Percentiles rank a stretch among this genome's conserved stretches.
phyloP scores from a whole-genome alignment of 2,113 vertebrate species.

The Channa maculata region DNA sequence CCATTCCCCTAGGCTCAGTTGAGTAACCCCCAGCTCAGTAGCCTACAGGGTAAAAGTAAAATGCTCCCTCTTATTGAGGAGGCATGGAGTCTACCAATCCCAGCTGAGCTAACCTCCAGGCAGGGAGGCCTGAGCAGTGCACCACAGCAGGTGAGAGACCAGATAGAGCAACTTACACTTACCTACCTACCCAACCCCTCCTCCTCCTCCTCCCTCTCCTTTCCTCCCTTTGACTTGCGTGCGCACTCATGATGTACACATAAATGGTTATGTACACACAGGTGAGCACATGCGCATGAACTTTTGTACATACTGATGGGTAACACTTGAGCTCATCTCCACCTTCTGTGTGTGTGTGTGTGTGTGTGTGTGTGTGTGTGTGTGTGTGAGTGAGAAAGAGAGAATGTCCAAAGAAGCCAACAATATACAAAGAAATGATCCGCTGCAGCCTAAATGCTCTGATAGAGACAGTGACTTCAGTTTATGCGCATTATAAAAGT shows the following conservation, averaged over 20 bases:
- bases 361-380: not conserved
- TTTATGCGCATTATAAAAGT: not conserved
- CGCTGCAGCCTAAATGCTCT: not conserved
- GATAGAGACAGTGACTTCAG: not conserved
- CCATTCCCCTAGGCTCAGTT: slow-evolving; percentile 99
- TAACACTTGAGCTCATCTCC: slow-evolving; percentile 65
- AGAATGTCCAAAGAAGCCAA: slow-evolving; percentile 33
- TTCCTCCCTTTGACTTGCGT: slow-evolving; percentile 23
- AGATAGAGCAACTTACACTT: slow-evolving; percentile 77
- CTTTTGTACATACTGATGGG: slow-evolving; percentile 45
- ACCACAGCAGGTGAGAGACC: slow-evolving; percentile 99
- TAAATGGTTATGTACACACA: slow-evolving; percentile 30
- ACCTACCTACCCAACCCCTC: slow-evolving; percentile 1
- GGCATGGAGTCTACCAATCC: slow-evolving; percentile 99
- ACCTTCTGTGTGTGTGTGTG: not conserved
- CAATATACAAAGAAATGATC: not conserved
- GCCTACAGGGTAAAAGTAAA: slow-evolving; percentile 99
- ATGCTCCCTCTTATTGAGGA: slow-evolving; percentile 99
- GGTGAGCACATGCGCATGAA: slow-evolving; percentile 39
- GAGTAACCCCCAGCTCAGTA: slow-evolving; percentile 99
- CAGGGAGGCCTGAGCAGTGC: slow-evolving; percentile 99
- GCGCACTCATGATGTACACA: slow-evolving; percentile 33
- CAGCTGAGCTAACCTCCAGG: slow-evolving; percentile 99
- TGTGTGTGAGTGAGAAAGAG: not conserved
- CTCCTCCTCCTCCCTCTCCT: not conserved